A percentile compares a stretch with the other conserved stretches of the same genome.
These are phyloP conservation scores for Hycleus phaleratus DNA, from an alignment of 1,140 invertebrate genomes.

Conservation along the genomic window DNA sequence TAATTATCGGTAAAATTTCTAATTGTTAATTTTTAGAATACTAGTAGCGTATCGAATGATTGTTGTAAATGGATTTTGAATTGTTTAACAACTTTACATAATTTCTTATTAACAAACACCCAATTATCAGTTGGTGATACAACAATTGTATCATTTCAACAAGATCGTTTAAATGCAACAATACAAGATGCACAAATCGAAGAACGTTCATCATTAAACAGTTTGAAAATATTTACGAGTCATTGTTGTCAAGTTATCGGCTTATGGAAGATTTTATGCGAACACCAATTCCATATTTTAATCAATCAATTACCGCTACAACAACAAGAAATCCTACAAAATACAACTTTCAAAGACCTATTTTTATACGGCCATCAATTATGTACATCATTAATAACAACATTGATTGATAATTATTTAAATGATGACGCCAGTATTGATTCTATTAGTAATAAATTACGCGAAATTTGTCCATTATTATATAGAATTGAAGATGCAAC, in stretches of 20 bases:
- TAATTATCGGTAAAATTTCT: neutral
- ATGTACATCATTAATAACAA: conserved; percentile 63
- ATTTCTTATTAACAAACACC: conserved; percentile 58
- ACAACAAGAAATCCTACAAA: conserved; percentile 50
- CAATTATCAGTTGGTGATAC: conserved; percentile 34
- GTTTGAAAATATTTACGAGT: conserved; percentile 67
- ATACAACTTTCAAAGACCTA: conserved; percentile 64
- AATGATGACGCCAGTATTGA: conserved; percentile 92
- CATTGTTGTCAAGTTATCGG: conserved; percentile 84
- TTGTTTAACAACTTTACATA: conserved; percentile 53
- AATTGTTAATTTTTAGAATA: conserved; percentile 16
- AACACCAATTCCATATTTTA: conserved; percentile 85
- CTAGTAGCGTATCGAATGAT: conserved; percentile 46
- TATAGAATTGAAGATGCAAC: conserved; percentile 94
- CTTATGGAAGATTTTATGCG: conserved; percentile 87
- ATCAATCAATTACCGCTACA: conserved; percentile 55
- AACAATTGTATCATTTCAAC: conserved; percentile 11
- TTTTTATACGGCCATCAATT: conserved; percentile 78
- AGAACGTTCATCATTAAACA: conserved; percentile 63
- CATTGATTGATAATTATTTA: conserved; percentile 78
- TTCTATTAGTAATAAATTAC: conserved; percentile 77
- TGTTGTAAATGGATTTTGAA: conserved; percentile 53
- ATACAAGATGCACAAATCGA: conserved; percentile 38
- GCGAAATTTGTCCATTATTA: conserved; percentile 86
- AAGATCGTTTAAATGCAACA: conserved; percentile 24